Percentiles rank a stretch among this genome's conserved stretches.
phyloP scores from a whole-genome alignment of 1,140 invertebrate species.

The Apis cerana region DNA sequence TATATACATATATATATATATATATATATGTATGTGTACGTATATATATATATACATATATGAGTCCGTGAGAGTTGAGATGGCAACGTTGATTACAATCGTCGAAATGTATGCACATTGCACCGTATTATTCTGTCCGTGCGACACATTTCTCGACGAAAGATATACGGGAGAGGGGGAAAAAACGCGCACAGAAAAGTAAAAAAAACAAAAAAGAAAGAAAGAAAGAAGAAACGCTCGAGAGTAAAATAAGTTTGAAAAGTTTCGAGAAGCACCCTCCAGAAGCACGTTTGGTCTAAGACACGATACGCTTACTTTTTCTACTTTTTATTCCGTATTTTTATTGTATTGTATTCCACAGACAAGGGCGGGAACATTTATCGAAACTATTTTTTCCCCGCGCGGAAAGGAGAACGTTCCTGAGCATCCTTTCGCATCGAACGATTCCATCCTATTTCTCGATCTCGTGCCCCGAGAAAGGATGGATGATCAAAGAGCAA shows the following conservation, averaged over 20 bases:
- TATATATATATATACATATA: neutral
- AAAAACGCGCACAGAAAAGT: neutral
- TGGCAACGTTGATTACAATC: neutral
- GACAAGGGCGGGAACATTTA: neutral
- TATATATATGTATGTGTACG: too few relatives aligned
- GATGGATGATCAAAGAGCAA: neutral
- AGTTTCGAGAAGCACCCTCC: neutral
- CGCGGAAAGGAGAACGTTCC: neutral
- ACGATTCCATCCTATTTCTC: neutral
- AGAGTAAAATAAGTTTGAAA: neutral
- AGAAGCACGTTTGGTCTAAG: neutral
- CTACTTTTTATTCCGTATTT: neutral
- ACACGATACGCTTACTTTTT: slow-evolving; percentile 40
- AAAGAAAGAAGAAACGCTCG: neutral
- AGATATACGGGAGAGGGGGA: neutral
- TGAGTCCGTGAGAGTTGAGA: slow-evolving; percentile 49
- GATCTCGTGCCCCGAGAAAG: neutral
- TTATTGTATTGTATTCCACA: neutral
- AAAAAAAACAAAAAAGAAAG: neutral
- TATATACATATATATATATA: neutral
- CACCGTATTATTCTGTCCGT: neutral
- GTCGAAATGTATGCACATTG: neutral
- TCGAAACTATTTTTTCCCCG: neutral
- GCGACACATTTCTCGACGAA: neutral
- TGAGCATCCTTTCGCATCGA: neutral